Conservation (phyloP, 2,113 vertebrate species). For the Oncorhynchus mykiss region DNA sequence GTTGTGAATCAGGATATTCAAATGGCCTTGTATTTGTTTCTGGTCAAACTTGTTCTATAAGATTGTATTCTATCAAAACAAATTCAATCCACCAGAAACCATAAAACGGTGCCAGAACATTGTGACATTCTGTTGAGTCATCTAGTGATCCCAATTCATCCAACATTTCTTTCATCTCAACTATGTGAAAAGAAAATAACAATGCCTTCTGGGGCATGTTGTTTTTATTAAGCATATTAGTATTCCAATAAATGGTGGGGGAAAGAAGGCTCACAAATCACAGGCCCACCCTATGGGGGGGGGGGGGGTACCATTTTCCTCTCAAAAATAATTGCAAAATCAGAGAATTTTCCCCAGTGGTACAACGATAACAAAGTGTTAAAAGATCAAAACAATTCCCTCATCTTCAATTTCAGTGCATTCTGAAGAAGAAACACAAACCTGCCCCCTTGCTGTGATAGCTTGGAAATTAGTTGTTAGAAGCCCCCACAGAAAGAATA, state of each 20-base stretch:
- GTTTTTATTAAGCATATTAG: slow-evolving; percentile 23
- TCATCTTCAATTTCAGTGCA: slow-evolving; percentile 1
- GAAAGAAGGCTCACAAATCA: slow-evolving; percentile 23
- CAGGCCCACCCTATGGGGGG: slow-evolving; percentile 41
- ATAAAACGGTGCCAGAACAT: not conserved
- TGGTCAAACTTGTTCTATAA: too few relatives aligned
- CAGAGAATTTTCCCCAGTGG: slow-evolving; percentile 4
- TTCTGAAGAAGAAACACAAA: slow-evolving; percentile 14
- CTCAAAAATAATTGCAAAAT: slow-evolving; percentile 19
- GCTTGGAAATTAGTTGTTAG: slow-evolving; percentile 36
- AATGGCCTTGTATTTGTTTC: too few relatives aligned
- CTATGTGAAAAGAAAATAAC: slow-evolving; percentile 36
- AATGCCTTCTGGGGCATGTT: slow-evolving; percentile 22
- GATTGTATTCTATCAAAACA: not conserved
- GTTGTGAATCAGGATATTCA: too few relatives aligned
- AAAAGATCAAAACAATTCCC: slow-evolving; percentile 14
- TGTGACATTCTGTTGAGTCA: slow-evolving; percentile 19
- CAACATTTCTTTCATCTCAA: slow-evolving; percentile 26
- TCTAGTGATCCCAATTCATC: not conserved
- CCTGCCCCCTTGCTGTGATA: slow-evolving; percentile 17
- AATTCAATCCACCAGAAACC: too few relatives aligned
- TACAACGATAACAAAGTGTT: slow-evolving; percentile 12
- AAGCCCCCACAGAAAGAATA: slow-evolving; percentile 39
- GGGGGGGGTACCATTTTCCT: slow-evolving; percentile 7
- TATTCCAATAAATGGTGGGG: slow-evolving; percentile 20